These are phyloP conservation scores for Onychomys leucogaster DNA, from an alignment of 2,797 vertebrate species.

Conservation along the genomic window DNA sequence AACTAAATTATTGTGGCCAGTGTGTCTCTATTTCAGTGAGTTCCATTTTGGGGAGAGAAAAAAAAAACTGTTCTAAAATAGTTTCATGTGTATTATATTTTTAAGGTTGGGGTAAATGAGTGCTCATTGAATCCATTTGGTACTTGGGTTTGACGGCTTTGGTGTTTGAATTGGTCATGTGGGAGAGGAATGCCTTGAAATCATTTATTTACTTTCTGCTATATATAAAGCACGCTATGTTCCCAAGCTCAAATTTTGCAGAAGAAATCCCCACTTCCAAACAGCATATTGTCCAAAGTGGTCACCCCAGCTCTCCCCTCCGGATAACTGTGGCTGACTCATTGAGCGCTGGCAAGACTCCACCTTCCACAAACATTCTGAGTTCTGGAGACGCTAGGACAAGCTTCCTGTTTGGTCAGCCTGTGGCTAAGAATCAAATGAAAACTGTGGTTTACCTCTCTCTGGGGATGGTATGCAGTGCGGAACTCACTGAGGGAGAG, in stretches of 20 bases:
- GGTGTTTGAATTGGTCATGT: conserved; percentile 72
- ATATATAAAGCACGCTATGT: conserved; percentile 79
- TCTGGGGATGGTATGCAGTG: background rate
- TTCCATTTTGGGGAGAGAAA: conserved; percentile 34
- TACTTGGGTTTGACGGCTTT: conserved; percentile 51
- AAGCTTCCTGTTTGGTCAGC: conserved; percentile 71
- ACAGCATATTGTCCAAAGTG: conserved; percentile 76
- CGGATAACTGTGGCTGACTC: conserved; percentile 71
- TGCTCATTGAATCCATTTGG: conserved; percentile 73
- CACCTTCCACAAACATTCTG: conserved; percentile 67
- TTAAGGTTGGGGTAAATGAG: conserved; percentile 59
- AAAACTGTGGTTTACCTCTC: conserved; percentile 48
- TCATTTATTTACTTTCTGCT: conserved; percentile 79
- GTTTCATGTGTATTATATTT: conserved; percentile 66
- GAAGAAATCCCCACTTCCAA: conserved; percentile 77
- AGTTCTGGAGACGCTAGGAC: conserved; percentile 63
- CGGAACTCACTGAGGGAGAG: background rate
- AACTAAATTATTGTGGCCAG: conserved; percentile 58
- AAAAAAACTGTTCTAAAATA: conserved; percentile 49
- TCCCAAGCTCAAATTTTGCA: conserved; percentile 71
- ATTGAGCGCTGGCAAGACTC: conserved; percentile 51
- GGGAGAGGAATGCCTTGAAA: conserved; percentile 79
- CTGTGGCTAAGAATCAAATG: conserved; percentile 54
- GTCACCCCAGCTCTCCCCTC: conserved; percentile 59
- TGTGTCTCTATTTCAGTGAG: conserved; percentile 69